phyloP scores from a whole-genome alignment of 2,113 vertebrate species.

The Cryptotis parvus region DNA sequence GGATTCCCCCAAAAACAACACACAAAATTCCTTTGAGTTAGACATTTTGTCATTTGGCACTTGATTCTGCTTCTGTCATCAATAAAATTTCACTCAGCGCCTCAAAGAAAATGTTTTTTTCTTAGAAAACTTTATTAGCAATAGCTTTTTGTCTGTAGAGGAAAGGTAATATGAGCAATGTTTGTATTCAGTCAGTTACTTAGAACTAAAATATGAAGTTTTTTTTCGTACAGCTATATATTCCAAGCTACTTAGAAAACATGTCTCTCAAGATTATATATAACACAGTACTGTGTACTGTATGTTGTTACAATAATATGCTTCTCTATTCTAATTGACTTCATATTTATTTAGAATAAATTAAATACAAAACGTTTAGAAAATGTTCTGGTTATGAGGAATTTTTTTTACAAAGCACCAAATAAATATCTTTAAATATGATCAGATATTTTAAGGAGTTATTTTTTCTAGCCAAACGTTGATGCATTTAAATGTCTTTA shows the following conservation, averaged over 20 bases:
- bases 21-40: constrained; percentile 75
- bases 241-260: constrained; percentile 48
- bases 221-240: constrained; percentile 45
- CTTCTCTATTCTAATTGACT: not conserved
- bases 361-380: constrained; percentile 29
- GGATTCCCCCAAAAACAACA: constrained; percentile 51
- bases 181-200: constrained; percentile 51
- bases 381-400: not conserved
- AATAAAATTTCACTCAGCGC: constrained; percentile 24
- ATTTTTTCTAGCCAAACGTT: constrained; percentile 18
- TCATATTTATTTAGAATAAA: constrained; percentile 41
- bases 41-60: constrained; percentile 63
- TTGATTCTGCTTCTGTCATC: constrained; percentile 22
- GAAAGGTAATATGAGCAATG: constrained; percentile 13
- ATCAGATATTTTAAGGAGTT: not conserved
- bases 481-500: constrained; percentile 15
- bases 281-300: not conserved
- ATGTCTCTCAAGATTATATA: not conserved
- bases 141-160: constrained; percentile 14
- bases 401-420: not conserved
- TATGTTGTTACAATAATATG: not conserved
- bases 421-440: constrained; percentile 30
- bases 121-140: constrained; percentile 51
- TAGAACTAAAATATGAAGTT: constrained; percentile 57
- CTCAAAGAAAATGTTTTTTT: not conserved